These are phyloP conservation scores for Alauda arvensis DNA, from an alignment of 2,797 vertebrate genomes.

Conservation along the genomic window DNA sequence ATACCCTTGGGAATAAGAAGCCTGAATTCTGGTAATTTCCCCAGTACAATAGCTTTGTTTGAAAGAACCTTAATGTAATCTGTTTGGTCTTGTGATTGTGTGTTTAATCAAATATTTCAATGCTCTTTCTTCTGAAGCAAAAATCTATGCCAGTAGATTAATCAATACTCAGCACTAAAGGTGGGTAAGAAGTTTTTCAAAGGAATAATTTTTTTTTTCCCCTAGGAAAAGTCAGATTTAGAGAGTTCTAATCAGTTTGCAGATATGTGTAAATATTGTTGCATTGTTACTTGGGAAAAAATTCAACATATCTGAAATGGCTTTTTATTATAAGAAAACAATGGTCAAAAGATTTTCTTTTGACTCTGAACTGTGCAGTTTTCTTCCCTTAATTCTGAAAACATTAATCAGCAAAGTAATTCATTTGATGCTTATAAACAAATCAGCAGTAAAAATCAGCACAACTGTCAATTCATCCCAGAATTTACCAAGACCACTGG, in stretches of 20 bases:
- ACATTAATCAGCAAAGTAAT: background rate
- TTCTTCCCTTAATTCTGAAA: background rate
- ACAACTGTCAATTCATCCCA: background rate
- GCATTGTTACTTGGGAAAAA: background rate
- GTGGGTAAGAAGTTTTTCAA: background rate
- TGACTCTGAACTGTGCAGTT: background rate
- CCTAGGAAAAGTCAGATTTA: background rate
- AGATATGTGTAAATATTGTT: background rate
- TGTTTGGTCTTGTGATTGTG: background rate
- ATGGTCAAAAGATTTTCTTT: background rate
- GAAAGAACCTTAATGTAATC: background rate
- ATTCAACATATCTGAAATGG: background rate
- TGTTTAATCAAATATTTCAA: slow-evolving; percentile 58
- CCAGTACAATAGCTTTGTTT: background rate
- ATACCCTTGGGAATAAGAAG: background rate
- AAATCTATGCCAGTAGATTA: slow-evolving; percentile 47
- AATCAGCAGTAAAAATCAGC: background rate
- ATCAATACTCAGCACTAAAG: slow-evolving; percentile 26
- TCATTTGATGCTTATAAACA: background rate
- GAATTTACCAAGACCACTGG: background rate
- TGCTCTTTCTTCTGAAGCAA: slow-evolving; percentile 48
- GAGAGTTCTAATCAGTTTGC: background rate
- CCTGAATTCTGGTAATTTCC: slow-evolving; percentile 1
- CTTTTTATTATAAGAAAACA: background rate
- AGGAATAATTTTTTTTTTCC: background rate